Base-by-base conservation (phyloP, 2,888 invertebrate species). In the Netelia virgata region DNA sequence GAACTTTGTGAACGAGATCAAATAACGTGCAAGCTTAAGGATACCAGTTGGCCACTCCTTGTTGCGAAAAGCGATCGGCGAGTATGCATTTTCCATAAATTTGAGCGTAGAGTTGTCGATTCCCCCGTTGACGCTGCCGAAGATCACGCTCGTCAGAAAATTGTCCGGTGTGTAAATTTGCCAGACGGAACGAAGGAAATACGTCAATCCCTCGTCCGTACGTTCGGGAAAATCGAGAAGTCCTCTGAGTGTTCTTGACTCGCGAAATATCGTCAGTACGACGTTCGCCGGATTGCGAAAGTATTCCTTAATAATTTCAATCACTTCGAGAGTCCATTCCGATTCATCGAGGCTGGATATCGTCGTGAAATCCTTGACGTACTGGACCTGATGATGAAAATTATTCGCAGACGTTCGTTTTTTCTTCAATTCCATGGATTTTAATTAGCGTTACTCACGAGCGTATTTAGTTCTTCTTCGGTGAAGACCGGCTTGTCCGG, bases 261-360 rank as follows among this genome's bases (percentile, higher is more conserved):
- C 94, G 87, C 96, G 96, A 91, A 95, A 97, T 11, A 97, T 93
- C 63, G 95, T 95, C 11, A 97, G 93, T 43, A 97, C 92, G 0
- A 94, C 91, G 63, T 95, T 94, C 70, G 94, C 93, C 0, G 96
- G 95, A 82, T 96, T 95, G 20, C 95, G 91, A 55, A 97, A 94
- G 95, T 96, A 97, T 14, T 95, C 94, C 78, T 94, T 94, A 43
- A 97, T 96, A 1, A 95, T 94, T 59, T 95, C 94, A 82, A 95
- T 94, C 50, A 96, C 95, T 0, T 94, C 94, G 14, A 95, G 95
- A 55, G 95, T 96, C 96, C 98, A 98, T 92, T 97, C 96, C 2
- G 95, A 94, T 1, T 96, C 96, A 89, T 96, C 95, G 10, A 98
- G 93, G 82, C 97, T 96, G 88, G 96, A 97, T 0, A 98, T 93